Percentiles rank a stretch among this genome's conserved stretches.
Evolutionary conservation across 2,113 vertebrate species (phyloP).

Genomic region (Romanogobio albipinnatus): DNA sequence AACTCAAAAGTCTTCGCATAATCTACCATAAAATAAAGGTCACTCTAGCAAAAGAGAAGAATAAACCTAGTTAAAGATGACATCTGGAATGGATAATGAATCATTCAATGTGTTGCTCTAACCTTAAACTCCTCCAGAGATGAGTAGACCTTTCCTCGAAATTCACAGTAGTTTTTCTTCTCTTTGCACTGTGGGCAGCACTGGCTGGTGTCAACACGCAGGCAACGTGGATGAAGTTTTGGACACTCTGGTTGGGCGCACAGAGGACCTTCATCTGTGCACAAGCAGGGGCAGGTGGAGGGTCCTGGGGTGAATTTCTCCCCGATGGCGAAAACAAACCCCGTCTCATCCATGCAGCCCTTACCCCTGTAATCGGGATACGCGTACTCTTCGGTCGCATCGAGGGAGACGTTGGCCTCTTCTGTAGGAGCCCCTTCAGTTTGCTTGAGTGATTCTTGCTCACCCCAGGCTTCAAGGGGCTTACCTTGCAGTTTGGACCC

Average conservation of each 20-base stretch:
- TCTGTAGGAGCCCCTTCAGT: conserved; percentile 80
- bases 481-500: conserved; percentile 70
- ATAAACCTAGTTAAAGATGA: neutral
- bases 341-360: conserved; percentile 97
- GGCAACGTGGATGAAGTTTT: conserved; percentile 91
- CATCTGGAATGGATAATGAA: conserved; percentile 8
- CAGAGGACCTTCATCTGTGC: conserved; percentile 96
- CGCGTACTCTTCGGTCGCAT: conserved; percentile 89
- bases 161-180: conserved; percentile 95
- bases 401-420: conserved; percentile 79
- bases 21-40: conserved; percentile 43
- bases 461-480: conserved; percentile 77
- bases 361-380: conserved; percentile 98
- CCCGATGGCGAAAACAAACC: conserved; percentile 95
- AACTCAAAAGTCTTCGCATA: conserved; percentile 22
- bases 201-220: conserved; percentile 94
- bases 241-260: conserved; percentile 95
- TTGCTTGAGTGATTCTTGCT: conserved; percentile 71
- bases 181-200: conserved; percentile 98
- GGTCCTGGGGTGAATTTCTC: conserved; percentile 95
- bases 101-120: conserved; percentile 65
- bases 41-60: neutral
- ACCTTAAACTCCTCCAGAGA: conserved; percentile 97
- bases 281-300: conserved; percentile 94
- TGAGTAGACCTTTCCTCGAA: conserved; percentile 90